Evolutionary conservation across 2,797 vertebrate genomes (phyloP), one percentile per base, ranked within the genome.

Genomic region (Girardinus metallicus): DNA sequence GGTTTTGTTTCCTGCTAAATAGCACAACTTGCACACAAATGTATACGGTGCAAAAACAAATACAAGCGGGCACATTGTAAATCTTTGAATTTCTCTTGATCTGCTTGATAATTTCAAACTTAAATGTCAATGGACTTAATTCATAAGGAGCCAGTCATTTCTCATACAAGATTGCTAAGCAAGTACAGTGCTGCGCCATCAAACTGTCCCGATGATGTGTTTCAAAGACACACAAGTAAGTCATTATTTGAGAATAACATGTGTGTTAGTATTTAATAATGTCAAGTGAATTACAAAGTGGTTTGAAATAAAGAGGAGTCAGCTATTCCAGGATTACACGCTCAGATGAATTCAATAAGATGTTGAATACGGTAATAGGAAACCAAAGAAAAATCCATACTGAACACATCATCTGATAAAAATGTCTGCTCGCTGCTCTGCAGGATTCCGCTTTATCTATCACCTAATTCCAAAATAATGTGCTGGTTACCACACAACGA

Each of bases 371-470:
- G 83, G 91, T 92, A 94, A 95, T 89, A 91, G 85, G 87, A 94
- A 90, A 87, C 92, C 91, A 82, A 76, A 90, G 90, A 89, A 91
- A 92, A 94, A 92, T 94, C 92, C 81, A 94, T 92, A 91, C 88
- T 88, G 73, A 86, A 88, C 86, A 80, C 91, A 91, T 92, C 92
- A 93, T 93, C 91, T 86, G 87, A 94, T 92, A 86, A 88, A 91
- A 94, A 93, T 88, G 91, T 91, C 92, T 84, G 87, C 91, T 75
- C 26, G 66, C 88, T 74, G 83, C 89, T 87, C 88, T 12, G 83
- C 85, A 80, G 84, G 91, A 88, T 85, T 88, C 91, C 90, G 91
- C 88, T 92, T 89, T 88, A 93, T 87, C 87, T 92, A 91, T 94
- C 85, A 88, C 90, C 92, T 90, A 91, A 91, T 90, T 88, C 79